phyloP scores from a whole-genome alignment of 2,888 invertebrate genomes.

The Acholoe squamosa region DNA sequence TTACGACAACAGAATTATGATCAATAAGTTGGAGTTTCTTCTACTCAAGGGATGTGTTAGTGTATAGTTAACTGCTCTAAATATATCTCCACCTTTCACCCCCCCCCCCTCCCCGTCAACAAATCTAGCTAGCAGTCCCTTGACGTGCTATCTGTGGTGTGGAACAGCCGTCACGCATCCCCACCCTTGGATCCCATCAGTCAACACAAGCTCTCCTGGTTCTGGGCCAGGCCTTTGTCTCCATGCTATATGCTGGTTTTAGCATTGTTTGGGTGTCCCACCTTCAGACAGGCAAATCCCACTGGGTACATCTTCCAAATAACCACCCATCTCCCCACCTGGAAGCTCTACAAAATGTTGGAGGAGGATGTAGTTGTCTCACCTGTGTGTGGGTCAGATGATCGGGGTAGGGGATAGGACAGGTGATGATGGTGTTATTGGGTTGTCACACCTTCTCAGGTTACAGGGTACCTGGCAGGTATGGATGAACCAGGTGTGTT shows the following conservation, averaged over 20 bases:
- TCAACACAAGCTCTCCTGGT: constrained; percentile 9
- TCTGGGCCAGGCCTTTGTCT: constrained; percentile 13
- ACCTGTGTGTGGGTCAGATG: neutral
- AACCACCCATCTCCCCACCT: constrained; percentile 4
- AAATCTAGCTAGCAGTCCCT: neutral
- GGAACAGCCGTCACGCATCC: neutral
- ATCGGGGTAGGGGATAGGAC: neutral
- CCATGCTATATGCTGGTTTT: neutral
- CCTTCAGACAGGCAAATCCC: neutral
- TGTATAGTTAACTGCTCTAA: neutral
- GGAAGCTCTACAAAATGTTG: neutral
- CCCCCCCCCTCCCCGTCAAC: neutral
- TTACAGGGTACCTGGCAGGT: neutral
- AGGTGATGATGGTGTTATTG: neutral
- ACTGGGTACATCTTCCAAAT: neutral
- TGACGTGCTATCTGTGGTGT: neutral
- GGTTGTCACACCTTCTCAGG: constrained; percentile 12
- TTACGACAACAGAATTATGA: too few species aligned
- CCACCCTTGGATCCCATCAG: neutral
- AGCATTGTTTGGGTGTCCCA: neutral
- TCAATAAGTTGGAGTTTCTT: too few species aligned
- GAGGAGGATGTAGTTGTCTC: neutral
- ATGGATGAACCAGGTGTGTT: too few species aligned
- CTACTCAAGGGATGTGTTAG: too few species aligned
- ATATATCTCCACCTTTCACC: neutral